Evolutionary conservation across 2,888 invertebrate species (phyloP).

Genomic region (Chaitophorus viminalis): DNA sequence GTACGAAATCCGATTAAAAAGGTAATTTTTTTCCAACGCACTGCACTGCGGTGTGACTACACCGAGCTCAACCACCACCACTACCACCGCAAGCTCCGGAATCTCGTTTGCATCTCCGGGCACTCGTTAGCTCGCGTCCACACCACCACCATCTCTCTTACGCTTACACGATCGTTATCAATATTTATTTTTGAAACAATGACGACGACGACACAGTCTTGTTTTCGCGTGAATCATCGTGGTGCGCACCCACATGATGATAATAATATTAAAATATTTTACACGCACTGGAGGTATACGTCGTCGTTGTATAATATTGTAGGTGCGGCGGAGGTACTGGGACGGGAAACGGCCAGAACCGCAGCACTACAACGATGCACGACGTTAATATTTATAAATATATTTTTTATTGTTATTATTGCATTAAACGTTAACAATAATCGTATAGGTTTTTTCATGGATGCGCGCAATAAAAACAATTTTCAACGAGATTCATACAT

Average conservation of each 20-base stretch:
- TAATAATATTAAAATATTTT: background rate
- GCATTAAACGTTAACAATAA: constrained; percentile 20
- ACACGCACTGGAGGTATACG: background rate
- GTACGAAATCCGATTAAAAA: background rate
- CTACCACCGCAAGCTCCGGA: background rate
- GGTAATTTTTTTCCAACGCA: background rate
- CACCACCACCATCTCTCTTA: background rate
- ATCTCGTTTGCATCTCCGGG: constrained; percentile 7
- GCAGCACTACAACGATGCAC: background rate
- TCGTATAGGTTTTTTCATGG: constrained; percentile 30
- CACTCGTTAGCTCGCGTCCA: background rate
- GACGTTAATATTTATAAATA: background rate
- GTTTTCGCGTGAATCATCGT: constrained; percentile 14
- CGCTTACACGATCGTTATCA: background rate
- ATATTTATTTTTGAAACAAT: background rate
- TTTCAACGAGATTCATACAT: constrained; percentile 35
- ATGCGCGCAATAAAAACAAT: constrained; percentile 33
- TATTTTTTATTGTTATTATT: constrained; percentile 20
- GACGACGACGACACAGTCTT: background rate
- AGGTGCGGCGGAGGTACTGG: background rate
- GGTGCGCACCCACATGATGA: background rate
- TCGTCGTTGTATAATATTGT: background rate
- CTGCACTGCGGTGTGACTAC: background rate
- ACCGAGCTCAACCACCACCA: background rate
- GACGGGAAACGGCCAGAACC: constrained; percentile 22